Percentiles rank a stretch among this genome's conserved stretches.
Evolutionary conservation across 2,113 vertebrate genomes (phyloP).

Genomic region (Dipodomys ordii): DNA sequence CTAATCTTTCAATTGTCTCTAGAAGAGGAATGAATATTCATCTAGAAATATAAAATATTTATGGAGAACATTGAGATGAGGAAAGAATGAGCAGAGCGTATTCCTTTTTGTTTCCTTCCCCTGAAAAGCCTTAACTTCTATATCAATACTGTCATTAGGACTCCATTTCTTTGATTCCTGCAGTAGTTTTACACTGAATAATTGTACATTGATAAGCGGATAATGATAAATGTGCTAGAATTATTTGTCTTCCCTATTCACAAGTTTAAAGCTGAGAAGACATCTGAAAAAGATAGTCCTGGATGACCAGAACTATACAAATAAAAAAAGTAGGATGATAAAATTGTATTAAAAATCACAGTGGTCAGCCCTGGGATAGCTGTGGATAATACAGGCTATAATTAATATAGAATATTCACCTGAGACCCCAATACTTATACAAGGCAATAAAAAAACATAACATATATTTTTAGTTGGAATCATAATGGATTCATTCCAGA

Average conservation of each 20-base stretch:
- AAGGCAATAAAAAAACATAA: background rate
- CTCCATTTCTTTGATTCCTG: background rate
- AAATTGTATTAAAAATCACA: background rate
- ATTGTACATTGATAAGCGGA: background rate
- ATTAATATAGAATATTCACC: background rate
- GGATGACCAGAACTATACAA: background rate
- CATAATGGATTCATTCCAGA: background rate
- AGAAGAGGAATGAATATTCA: constrained; percentile 28
- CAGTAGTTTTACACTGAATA: background rate
- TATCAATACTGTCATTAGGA: background rate
- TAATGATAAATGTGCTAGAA: background rate
- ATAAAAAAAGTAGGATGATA: background rate
- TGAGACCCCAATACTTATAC: background rate
- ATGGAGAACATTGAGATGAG: constrained; percentile 21
- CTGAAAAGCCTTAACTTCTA: background rate
- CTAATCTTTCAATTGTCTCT: constrained; percentile 3
- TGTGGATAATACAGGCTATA: background rate
- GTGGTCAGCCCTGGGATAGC: background rate
- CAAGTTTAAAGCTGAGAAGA: background rate
- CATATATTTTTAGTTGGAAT: background rate
- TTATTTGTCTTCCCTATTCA: background rate
- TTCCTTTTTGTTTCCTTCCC: background rate
- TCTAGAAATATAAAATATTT: constrained; percentile 44
- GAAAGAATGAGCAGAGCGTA: background rate
- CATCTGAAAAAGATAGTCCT: background rate